Conservation (phyloP, 2,888 invertebrate species). For the Homarus gammarus region DNA sequence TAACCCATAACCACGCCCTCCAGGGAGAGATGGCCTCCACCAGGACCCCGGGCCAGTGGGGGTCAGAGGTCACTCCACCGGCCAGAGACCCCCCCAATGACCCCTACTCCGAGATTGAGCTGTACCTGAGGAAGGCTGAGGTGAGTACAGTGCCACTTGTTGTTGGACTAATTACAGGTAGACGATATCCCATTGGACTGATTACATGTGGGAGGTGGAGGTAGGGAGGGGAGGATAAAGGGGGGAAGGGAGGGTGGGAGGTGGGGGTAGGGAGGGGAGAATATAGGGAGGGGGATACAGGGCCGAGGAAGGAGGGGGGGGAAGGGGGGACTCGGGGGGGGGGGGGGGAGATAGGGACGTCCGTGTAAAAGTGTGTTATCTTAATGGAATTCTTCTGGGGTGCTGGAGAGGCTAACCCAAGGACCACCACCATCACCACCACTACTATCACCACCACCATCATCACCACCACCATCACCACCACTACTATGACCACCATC, state of each 20-base stretch:
- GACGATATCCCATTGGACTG: too few species aligned
- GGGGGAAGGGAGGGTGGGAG: not conserved
- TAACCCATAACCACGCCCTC: not conserved
- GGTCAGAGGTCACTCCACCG: not conserved
- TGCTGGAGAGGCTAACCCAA: not conserved
- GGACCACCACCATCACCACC: not conserved
- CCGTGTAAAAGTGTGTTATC: not conserved
- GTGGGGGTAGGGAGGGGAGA: not conserved
- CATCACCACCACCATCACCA: not conserved
- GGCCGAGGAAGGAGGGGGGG: not conserved
- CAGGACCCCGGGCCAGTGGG: not conserved
- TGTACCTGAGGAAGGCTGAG: conserved; percentile 7
- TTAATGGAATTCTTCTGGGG: conserved; percentile 1
- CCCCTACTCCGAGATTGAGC: conserved; percentile 15
- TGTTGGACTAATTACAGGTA: too few species aligned
- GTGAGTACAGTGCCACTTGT: not conserved
- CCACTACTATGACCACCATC: not conserved
- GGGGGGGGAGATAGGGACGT: not conserved
- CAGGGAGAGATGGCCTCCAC: not conserved
- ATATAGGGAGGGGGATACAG: not conserved
- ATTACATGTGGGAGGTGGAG: too few species aligned
- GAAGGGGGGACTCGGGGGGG: not conserved
- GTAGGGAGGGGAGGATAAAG: too few species aligned
- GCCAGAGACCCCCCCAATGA: not conserved
- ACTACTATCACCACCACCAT: not conserved